Conservation (phyloP, 35 echinoderm and acorn worm genomes). For the Apostichopus californicus region DNA sequence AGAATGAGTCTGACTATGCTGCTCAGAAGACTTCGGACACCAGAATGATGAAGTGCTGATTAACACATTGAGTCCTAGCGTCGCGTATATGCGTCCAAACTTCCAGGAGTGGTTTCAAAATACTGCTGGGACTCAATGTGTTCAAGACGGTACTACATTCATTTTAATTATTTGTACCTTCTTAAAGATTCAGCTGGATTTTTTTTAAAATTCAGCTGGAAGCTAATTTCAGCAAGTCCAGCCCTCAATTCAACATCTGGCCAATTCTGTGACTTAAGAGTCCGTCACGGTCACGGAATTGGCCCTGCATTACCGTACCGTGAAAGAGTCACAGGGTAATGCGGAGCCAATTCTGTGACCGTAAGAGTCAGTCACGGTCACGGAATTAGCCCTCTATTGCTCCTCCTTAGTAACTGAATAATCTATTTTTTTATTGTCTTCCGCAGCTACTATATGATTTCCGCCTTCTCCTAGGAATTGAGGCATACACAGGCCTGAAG, state of each 20-base stretch:
- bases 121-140: neutral
- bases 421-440: neutral
- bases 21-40: too few species aligned
- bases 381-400: neutral
- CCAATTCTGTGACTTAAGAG: neutral
- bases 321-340: neutral
- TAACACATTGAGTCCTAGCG: too few species aligned
- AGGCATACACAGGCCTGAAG: neutral
- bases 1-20: too few species aligned
- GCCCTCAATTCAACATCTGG: neutral
- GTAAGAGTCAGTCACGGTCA: neutral
- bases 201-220: neutral
- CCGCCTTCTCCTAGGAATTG: neutral
- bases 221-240: neutral
- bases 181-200: neutral
- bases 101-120: too few species aligned
- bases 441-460: constrained; percentile 17
- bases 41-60: too few species aligned
- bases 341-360: neutral
- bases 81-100: too few species aligned
- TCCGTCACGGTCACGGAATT: neutral
- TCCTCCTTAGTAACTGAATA: neutral
- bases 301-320: neutral
- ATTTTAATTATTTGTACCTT: neutral
- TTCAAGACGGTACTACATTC: neutral